phyloP scores from a whole-genome alignment of 2,888 invertebrate species.

The Monopis laevigella region DNA sequence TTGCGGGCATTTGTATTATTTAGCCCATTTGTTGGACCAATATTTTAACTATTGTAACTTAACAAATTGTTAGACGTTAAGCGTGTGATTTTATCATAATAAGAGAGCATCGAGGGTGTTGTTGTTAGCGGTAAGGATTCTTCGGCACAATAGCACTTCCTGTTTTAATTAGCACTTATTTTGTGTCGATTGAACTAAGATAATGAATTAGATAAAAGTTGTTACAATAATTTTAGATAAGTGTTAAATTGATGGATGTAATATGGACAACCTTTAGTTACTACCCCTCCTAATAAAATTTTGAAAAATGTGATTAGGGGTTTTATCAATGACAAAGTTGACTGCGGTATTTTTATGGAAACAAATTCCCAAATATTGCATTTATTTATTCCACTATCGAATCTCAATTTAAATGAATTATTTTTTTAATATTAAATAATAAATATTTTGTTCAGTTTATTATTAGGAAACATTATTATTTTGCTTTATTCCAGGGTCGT shows the following conservation, averaged over 20 bases:
- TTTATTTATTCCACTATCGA: conserved; percentile 26
- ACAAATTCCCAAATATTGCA: conserved; percentile 3
- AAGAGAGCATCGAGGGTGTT: conserved; percentile 65
- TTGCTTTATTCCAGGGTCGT: too few species aligned
- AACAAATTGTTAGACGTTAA: conserved; percentile 67
- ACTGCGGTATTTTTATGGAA: conserved; percentile 50
- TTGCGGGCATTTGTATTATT: conserved; percentile 68
- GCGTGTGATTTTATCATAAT: conserved; percentile 67
- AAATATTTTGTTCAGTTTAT: too few species aligned
- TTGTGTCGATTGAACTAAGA: conserved; percentile 66
- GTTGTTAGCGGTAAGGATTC: conserved; percentile 66
- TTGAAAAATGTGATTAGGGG: conserved; percentile 63
- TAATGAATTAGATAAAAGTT: conserved; percentile 63
- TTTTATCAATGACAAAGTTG: conserved; percentile 67
- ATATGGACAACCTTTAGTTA: conserved; percentile 66
- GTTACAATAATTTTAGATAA: conserved; percentile 68
- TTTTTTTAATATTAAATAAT: too few species aligned
- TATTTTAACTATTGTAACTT: conserved; percentile 68
- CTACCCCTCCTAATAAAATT: conserved; percentile 58
- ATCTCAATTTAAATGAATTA: too few species aligned
- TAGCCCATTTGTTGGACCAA: conserved; percentile 69
- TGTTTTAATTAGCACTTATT: conserved; percentile 68
- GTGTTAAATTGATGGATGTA: conserved; percentile 66
- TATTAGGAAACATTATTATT: too few species aligned
- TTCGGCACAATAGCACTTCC: conserved; percentile 68